These are phyloP conservation scores for Coregonus clupeaformis DNA, from an alignment of 2,113 vertebrate species.

Conservation along the genomic window DNA sequence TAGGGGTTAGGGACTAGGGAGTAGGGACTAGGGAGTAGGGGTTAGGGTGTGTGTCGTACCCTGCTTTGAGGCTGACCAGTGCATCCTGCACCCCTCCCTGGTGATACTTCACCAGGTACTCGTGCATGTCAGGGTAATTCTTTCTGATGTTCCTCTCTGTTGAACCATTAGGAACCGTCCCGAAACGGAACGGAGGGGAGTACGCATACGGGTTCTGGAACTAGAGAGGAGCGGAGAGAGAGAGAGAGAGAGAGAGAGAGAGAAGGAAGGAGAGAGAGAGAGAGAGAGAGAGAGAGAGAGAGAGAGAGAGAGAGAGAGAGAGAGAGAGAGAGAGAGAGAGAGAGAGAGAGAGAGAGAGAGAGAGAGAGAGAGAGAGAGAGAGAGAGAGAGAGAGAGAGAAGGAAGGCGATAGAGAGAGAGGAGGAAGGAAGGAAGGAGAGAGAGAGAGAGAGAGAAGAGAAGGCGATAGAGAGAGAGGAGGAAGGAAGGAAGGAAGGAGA, in stretches of 20 bases:
- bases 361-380: neutral
- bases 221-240: constrained; percentile 60
- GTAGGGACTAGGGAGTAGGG: neutral
- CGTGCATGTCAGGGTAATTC: constrained; percentile 98
- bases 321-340: neutral
- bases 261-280: neutral
- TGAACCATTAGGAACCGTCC: constrained; percentile 96
- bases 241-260: neutral
- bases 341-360: neutral
- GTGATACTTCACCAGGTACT: constrained; percentile 97
- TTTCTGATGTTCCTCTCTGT: constrained; percentile 98
- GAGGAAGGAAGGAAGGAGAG: neutral
- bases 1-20: too few relatives aligned
- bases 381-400: neutral
- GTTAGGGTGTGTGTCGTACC: constrained; percentile 74
- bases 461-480: too few relatives aligned
- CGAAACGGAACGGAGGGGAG: constrained; percentile 96
- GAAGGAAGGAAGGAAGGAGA: neutral
- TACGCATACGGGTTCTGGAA: constrained; percentile 96
- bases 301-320: neutral
- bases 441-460: neutral
- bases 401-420: too few relatives aligned
- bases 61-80: constrained; percentile 93
- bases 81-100: constrained; percentile 92
- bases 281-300: neutral